These are phyloP conservation scores for Drosophila tristis DNA, from an alignment of 1,140 invertebrate species.

Conservation along the genomic window DNA sequence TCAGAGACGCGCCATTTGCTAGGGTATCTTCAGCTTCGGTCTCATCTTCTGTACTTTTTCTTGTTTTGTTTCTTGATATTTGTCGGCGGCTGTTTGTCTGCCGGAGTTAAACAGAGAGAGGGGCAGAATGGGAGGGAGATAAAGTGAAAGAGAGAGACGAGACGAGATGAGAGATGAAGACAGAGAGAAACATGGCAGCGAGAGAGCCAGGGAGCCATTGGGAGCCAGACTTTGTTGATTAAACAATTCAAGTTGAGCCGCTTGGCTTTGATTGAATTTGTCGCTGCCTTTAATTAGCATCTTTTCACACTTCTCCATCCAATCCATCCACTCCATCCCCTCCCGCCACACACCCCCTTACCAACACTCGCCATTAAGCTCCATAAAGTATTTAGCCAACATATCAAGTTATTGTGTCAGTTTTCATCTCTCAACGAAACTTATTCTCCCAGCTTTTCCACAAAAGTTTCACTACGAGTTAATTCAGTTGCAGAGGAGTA, in stretches of 20 bases:
- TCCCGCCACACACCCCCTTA: background rate
- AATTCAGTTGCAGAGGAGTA: background rate
- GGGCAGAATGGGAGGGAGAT: background rate
- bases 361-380: background rate
- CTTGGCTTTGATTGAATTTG: slow-evolving; percentile 34
- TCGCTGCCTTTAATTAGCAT: slow-evolving; percentile 43
- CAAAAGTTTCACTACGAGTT: slow-evolving; percentile 13
- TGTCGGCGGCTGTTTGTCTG: slow-evolving; percentile 43
- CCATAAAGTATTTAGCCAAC: slow-evolving; percentile 30
- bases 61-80: slow-evolving; percentile 12
- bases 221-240: too few relatives aligned
- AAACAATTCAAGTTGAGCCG: slow-evolving; percentile 3
- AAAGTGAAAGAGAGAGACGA: too few relatives aligned
- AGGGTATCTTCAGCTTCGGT: background rate
- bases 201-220: too few relatives aligned
- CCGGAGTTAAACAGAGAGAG: slow-evolving; percentile 1
- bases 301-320: background rate
- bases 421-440: slow-evolving; percentile 30
- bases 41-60: background rate
- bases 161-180: background rate
- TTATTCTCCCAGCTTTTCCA: slow-evolving; percentile 34
- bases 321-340: background rate
- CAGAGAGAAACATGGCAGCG: too few relatives aligned
- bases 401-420: slow-evolving; percentile 42
- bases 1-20: too few relatives aligned